Evolutionary conservation across 2,888 invertebrate species (phyloP).

Genomic region (Drosophila lacicola): DNA sequence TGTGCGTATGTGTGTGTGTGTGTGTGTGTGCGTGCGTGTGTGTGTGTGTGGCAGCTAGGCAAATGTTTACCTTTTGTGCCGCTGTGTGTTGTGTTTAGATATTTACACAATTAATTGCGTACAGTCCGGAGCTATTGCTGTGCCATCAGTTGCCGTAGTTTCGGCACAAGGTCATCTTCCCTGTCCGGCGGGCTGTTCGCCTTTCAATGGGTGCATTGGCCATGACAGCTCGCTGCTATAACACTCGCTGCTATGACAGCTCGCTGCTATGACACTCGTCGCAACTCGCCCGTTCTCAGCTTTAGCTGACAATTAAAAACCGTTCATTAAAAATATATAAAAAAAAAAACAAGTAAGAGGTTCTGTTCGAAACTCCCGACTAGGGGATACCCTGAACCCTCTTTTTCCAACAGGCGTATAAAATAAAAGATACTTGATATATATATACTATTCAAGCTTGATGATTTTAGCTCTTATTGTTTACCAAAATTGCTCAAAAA

Average conservation of each 20-base stretch:
- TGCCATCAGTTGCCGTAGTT: slow-evolving; percentile 43
- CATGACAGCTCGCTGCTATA: slow-evolving; percentile 18
- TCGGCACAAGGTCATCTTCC: slow-evolving; percentile 54
- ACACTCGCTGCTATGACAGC: neutral
- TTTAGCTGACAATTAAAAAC: slow-evolving; percentile 15
- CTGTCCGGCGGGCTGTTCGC: neutral
- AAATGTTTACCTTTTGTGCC: slow-evolving; percentile 45
- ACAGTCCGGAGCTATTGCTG: slow-evolving; percentile 9
- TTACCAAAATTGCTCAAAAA: no score
- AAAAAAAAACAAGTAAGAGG: neutral
- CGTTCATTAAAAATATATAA: slow-evolving; percentile 7
- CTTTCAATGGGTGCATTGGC: slow-evolving; percentile 26
- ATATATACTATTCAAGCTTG: no score
- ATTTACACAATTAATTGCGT: slow-evolving; percentile 75
- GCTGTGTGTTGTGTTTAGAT: slow-evolving; percentile 53
- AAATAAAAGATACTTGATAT: no score
- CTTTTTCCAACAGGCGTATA: no score
- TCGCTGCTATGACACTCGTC: no score
- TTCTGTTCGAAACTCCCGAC: no score
- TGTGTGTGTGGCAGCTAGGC: slow-evolving; percentile 18
- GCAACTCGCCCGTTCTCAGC: neutral
- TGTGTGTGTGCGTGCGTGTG: slow-evolving; percentile 1
- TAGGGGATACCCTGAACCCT: no score
- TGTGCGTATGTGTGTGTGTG: neutral
- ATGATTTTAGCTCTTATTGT: no score